Conservation (phyloP, 2,113 vertebrate species). For the Anoplopoma fimbria region DNA sequence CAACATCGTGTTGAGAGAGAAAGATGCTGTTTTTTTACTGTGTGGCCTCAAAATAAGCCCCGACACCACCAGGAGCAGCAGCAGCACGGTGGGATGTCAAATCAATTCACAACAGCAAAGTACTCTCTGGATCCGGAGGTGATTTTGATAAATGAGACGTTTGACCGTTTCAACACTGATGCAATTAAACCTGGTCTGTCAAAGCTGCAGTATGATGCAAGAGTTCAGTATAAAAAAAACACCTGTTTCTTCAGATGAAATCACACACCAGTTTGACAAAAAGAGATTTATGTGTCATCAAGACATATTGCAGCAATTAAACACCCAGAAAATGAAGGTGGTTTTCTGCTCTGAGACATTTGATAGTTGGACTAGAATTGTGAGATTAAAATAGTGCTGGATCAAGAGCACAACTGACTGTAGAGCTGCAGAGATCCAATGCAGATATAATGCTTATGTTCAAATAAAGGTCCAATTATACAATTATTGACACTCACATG, state of each 20-base stretch:
- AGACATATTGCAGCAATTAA: neutral
- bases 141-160: neutral
- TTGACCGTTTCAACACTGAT: neutral
- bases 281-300: neutral
- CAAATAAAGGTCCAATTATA: neutral
- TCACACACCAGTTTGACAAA: neutral
- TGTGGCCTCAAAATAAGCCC: constrained; percentile 16
- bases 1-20: neutral
- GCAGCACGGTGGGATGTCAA: neutral
- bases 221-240: neutral
- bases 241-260: neutral
- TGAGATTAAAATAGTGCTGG: neutral
- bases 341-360: neutral
- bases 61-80: neutral
- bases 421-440: neutral
- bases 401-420: neutral
- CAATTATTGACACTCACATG: neutral
- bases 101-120: constrained; percentile 22
- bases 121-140: neutral
- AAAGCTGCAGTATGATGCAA: neutral
- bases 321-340: neutral
- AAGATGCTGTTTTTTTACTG: constrained; percentile 20
- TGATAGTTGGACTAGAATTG: neutral
- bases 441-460: neutral
- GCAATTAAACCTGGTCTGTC: neutral